Conservation (phyloP, 2,113 vertebrate species). For the Trichomycterus rosablanca region DNA sequence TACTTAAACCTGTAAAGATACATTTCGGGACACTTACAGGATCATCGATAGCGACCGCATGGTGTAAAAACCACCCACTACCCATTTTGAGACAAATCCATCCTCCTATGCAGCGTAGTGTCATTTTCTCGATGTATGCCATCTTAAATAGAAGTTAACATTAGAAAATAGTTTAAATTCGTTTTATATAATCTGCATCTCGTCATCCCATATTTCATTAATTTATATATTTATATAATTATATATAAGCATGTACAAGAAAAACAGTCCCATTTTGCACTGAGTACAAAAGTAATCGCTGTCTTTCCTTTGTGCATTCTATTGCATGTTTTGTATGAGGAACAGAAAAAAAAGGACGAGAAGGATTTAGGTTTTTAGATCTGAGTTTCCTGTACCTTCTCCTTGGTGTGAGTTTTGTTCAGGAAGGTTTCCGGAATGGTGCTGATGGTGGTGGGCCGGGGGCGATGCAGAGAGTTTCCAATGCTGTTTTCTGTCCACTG, state of each 20-base stretch:
- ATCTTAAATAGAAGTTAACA: slow-evolving; percentile 85
- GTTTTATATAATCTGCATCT: slow-evolving; percentile 85
- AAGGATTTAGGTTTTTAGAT: slow-evolving; percentile 75
- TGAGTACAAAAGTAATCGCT: slow-evolving; percentile 87
- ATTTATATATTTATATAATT: slow-evolving; percentile 77
- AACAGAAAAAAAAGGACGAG: slow-evolving; percentile 50
- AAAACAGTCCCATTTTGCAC: slow-evolving; percentile 80
- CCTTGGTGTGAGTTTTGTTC: slow-evolving; percentile 91
- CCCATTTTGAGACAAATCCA: slow-evolving; percentile 61
- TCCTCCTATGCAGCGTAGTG: slow-evolving; percentile 61
- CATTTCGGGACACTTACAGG: slow-evolving; percentile 67
- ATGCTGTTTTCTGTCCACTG: slow-evolving; percentile 91
- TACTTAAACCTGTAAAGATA: slow-evolving; percentile 70
- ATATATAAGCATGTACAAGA: slow-evolving; percentile 75
- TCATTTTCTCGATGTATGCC: slow-evolving; percentile 57
- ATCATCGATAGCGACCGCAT: slow-evolving; percentile 72
- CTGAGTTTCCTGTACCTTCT: slow-evolving; percentile 98
- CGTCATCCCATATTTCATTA: slow-evolving; percentile 80
- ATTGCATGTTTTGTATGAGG: slow-evolving; percentile 78
- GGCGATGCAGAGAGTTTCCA: slow-evolving; percentile 85
- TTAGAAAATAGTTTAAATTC: slow-evolving; percentile 89
- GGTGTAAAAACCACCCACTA: slow-evolving; percentile 72
- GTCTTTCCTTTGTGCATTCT: slow-evolving; percentile 83
- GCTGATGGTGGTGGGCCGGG: slow-evolving; percentile 81
- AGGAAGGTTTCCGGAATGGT: slow-evolving; percentile 82